These are phyloP conservation scores for Dipodomys spectabilis DNA, from an alignment of 2,113 vertebrate genomes.

Conservation along the genomic window DNA sequence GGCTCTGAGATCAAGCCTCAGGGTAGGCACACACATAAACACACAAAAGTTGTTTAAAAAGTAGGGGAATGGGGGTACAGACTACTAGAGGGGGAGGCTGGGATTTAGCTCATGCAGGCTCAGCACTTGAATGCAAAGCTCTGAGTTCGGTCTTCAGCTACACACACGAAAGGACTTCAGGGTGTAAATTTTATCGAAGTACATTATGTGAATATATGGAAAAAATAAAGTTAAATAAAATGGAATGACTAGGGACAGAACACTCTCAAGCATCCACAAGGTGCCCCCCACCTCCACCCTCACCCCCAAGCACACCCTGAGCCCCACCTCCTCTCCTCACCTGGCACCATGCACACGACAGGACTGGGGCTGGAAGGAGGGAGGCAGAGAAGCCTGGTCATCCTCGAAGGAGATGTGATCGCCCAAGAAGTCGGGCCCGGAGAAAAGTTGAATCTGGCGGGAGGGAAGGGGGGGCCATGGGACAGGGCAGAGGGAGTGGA, in stretches of 20 bases:
- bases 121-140: too few relatives aligned
- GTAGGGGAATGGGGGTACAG: too few relatives aligned
- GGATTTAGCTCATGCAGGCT: too few relatives aligned
- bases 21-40: too few relatives aligned
- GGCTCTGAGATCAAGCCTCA: too few relatives aligned
- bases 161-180: too few relatives aligned
- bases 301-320: neutral
- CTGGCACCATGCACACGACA: constrained; percentile 93
- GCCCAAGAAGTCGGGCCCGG: constrained; percentile 91
- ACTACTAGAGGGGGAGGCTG: too few relatives aligned
- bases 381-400: constrained; percentile 84
- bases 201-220: too few relatives aligned
- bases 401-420: constrained; percentile 83
- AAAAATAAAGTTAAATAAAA: neutral
- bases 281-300: neutral
- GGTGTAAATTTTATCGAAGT: too few relatives aligned
- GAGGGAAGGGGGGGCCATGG: neutral
- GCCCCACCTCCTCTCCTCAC: constrained; percentile 81
- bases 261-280: neutral
- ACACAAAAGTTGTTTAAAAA: too few relatives aligned
- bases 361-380: constrained; percentile 87
- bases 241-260: neutral
- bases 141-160: too few relatives aligned
- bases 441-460: constrained; percentile 92
- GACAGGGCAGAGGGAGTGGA: neutral